Percentiles rank a stretch among this genome's conserved stretches.
Conservation (phyloP, 2,888 invertebrate species). For the Timandra comae region DNA sequence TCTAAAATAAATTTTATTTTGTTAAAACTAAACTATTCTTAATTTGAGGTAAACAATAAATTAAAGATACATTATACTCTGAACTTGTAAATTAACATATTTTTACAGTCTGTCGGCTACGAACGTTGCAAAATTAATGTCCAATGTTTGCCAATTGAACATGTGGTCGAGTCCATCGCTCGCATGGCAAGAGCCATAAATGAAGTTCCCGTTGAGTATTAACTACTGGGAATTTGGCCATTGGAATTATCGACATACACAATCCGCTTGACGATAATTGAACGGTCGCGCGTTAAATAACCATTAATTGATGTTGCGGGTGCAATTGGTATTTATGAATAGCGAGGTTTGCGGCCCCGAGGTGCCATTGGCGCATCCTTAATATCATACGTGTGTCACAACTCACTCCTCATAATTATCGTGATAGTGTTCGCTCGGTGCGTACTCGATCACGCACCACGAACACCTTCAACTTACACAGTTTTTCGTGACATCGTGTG, state of each 20-base stretch:
- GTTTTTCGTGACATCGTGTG: constrained; percentile 46
- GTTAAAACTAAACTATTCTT: background rate
- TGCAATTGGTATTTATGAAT: constrained; percentile 53
- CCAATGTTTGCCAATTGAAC: constrained; percentile 40
- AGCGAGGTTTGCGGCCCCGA: constrained; percentile 31
- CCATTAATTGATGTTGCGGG: constrained; percentile 61
- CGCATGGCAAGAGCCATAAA: constrained; percentile 51
- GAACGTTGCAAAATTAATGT: constrained; percentile 56
- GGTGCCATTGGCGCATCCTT: constrained; percentile 26
- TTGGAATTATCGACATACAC: constrained; percentile 58
- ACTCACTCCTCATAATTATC: background rate
- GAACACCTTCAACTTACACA: constrained; percentile 17
- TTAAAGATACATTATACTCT: constrained; percentile 24
- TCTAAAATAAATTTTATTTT: background rate
- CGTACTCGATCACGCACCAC: constrained; percentile 27
- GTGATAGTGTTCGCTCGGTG: constrained; percentile 6
- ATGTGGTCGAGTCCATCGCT: constrained; percentile 41
- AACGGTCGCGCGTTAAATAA: constrained; percentile 65
- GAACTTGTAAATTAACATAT: constrained; percentile 51
- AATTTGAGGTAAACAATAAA: background rate
- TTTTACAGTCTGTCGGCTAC: constrained; percentile 47
- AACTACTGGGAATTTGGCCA: constrained; percentile 61
- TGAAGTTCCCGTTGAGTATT: constrained; percentile 50
- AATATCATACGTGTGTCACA: constrained; percentile 16
- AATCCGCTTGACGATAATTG: constrained; percentile 64